Base-by-base conservation (phyloP, 1,140 invertebrate species). In the Pseudomyrmex flavicornis region DNA sequence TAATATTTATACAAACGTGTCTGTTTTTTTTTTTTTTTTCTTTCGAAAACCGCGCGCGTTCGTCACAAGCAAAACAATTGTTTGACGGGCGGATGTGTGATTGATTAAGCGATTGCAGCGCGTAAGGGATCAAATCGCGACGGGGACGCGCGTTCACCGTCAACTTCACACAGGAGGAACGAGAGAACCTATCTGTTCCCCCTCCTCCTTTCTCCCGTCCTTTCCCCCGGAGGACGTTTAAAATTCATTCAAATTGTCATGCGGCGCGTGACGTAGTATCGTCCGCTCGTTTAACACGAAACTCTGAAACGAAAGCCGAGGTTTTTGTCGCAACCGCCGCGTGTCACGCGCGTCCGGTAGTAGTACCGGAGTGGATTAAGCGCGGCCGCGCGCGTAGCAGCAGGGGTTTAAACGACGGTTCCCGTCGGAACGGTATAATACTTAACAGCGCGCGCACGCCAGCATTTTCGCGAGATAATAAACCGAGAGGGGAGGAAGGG, bases 381-480 rank as follows among this genome's bases (percentile, higher is more conserved):
- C 70, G 63, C 70, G 63, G 54, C 48, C 65, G 48, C 82, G 54
- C n/a, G 54, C 35, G 35, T 17, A 12, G 61, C 50, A 74, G 82
- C 44, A 7, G 9, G 54, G 73, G 35, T 35, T 35, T 35, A 48
- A 83, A 83, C 76, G 73, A 17, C 62, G 52, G 52, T 50, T 61
- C 22, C 73, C 54, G 54, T 84, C 74, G 62, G 82, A 79, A 79
- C 52, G n/a, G 74, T 62, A 26, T 26, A 69, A 84, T 84, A 77
- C 75, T 79, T 84, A 82, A 82, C 50, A 65, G 83, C 59, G 54
- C 2, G 44, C 44, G 59, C 56, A 54, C 20, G 50, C 61, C 52
- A 82, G 58, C 44, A 48, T 73, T 70, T 44, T 12, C 69, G 77
- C 77, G 83, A 50, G 46, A 66, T 72, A 74, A 82, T 74, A 35